Conservation (phyloP, 1,140 invertebrate species). For the Diprion similis region DNA sequence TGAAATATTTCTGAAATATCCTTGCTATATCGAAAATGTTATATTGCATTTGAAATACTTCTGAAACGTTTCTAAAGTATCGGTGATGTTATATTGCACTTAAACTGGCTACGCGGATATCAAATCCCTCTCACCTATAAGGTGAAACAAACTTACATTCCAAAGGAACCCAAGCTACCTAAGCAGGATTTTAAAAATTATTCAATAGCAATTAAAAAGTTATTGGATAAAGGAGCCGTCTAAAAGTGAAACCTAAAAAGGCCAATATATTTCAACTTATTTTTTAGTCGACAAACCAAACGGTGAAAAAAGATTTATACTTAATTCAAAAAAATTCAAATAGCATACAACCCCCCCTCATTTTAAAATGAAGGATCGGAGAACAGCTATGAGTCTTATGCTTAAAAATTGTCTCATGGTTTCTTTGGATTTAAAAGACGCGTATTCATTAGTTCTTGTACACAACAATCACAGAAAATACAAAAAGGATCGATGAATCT, state of each 20-base stretch:
- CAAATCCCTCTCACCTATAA: too few species aligned
- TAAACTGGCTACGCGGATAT: too few species aligned
- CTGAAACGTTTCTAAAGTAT: too few species aligned
- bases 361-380: constrained; percentile 22
- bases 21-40: too few species aligned
- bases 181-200: background rate
- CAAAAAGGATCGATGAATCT: constrained; percentile 17
- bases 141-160: too few species aligned
- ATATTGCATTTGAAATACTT: too few species aligned
- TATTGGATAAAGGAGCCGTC: constrained; percentile 17
- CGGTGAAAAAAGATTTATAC: constrained; percentile 21
- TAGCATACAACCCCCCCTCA: constrained; percentile 12
- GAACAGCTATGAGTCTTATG: constrained; percentile 14
- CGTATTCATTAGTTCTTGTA: constrained; percentile 18
- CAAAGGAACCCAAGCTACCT: background rate
- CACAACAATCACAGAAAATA: constrained; percentile 26
- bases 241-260: background rate
- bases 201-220: background rate
- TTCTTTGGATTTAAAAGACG: constrained; percentile 19
- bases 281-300: constrained; percentile 20
- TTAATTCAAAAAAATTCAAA: constrained; percentile 17
- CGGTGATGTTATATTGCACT: too few species aligned
- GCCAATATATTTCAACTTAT: constrained; percentile 6
- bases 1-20: too few species aligned
- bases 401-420: background rate